Conservation (phyloP, 2,113 vertebrate genomes). For the Dermatemys mawii region DNA sequence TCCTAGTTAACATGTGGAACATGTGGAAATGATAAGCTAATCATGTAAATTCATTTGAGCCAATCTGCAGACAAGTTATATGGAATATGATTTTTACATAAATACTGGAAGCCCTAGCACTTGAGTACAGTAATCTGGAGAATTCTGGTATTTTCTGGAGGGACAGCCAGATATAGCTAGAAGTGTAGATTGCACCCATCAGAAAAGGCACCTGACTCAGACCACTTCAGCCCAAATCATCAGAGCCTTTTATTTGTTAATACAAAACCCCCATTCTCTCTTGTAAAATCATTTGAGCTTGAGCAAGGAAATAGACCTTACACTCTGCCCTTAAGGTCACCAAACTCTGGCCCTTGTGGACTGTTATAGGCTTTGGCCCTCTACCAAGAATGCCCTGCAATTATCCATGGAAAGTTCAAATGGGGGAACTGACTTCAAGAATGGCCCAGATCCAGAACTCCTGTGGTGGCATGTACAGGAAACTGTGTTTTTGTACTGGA, state of each 20-base stretch:
- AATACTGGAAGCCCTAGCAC: not conserved
- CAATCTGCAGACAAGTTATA: not conserved
- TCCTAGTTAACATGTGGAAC: too few species aligned
- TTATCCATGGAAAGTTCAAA: too few species aligned
- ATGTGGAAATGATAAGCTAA: not conserved
- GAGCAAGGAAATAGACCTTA: too few species aligned
- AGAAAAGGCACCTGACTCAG: not conserved
- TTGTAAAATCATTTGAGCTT: not conserved
- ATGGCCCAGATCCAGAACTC: too few species aligned
- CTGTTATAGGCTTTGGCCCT: too few species aligned
- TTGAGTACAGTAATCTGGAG: not conserved
- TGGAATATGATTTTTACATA: not conserved
- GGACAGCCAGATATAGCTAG: not conserved
- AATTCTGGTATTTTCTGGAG: not conserved
- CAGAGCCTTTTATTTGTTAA: not conserved
- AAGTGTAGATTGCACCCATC: accelerated
- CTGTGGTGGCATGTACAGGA: too few species aligned
- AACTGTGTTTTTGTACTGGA: too few species aligned
- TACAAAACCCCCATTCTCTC: not conserved
- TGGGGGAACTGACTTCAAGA: too few species aligned
- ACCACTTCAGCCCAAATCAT: not conserved
- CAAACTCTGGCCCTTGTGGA: too few species aligned
- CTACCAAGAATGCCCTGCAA: too few species aligned
- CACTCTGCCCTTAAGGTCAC: too few species aligned
- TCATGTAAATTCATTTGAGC: not conserved